Percentiles rank a stretch among this genome's conserved stretches.
Evolutionary conservation across 2,113 vertebrate genomes (phyloP).

Genomic region (Vanacampus margaritifer): DNA sequence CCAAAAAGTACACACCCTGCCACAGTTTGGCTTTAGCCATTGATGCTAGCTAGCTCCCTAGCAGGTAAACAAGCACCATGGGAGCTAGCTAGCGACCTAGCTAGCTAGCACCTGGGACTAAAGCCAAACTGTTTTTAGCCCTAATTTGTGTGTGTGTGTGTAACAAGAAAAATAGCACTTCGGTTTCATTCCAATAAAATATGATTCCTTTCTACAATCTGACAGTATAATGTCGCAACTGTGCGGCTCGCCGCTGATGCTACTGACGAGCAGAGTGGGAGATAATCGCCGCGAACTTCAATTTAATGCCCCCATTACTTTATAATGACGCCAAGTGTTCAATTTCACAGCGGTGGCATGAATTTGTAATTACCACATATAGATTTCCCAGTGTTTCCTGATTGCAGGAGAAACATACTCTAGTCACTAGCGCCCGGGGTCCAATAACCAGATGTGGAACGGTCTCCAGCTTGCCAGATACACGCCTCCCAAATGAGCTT

Average conservation of each 20-base stretch:
- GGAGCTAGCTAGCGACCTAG: no score
- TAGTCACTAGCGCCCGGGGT: constrained; percentile 61
- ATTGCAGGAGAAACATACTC: constrained; percentile 64
- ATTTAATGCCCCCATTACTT: constrained; percentile 70
- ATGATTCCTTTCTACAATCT: constrained; percentile 38
- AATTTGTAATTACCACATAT: constrained; percentile 74
- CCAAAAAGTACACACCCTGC: no score
- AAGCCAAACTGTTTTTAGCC: constrained; percentile 17
- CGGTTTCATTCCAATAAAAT: constrained; percentile 24
- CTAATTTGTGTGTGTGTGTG: constrained; percentile 29
- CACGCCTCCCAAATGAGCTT: constrained; percentile 62
- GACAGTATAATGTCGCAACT: constrained; percentile 55
- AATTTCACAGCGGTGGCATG: constrained; percentile 71
- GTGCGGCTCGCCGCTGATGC: constrained; percentile 52
- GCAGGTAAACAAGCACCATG: no score
- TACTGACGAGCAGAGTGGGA: constrained; percentile 41
- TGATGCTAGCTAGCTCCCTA: no score
- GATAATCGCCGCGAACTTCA: constrained; percentile 56
- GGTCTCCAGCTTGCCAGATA: constrained; percentile 59
- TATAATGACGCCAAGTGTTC: constrained; percentile 70
- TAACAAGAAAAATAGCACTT: constrained; percentile 23
- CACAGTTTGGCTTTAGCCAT: no score
- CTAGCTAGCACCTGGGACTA: no score
- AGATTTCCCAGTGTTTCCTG: constrained; percentile 68
- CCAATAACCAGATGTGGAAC: constrained; percentile 73